Base-by-base conservation (phyloP, 1,140 invertebrate species). In the Drosophila nigrodunni region DNA sequence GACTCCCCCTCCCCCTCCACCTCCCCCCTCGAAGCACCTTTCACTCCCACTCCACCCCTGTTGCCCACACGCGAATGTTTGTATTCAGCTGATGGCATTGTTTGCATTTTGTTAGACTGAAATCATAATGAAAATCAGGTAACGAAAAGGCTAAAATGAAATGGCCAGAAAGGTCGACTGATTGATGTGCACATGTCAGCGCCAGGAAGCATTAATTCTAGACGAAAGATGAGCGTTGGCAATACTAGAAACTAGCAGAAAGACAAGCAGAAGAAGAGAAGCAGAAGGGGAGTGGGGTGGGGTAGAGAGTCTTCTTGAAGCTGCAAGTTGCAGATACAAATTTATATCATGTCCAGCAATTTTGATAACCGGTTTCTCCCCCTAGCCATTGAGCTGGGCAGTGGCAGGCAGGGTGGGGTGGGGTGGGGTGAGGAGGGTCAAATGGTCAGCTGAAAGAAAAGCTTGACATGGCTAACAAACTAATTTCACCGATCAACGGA, bases 181-280 rank as follows among this genome's bases (percentile, higher is more conserved):
- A 88, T 87, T 87, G 82, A 87, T 87, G 82, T 72, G 83, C 68
- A 77, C 73, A 82, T 79, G 83, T 82, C 82, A 80, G 73, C 80
- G 57, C 69, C 82, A 87, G 83, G 79, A 87, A 87, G 79, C 79
- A 88, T 82, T 80, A 88, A 87, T 87, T 88, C 60, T 74, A 87
- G 82, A 70, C 75, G 52, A 82, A 80, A 86, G 78, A 85, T 85
- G 81, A 80, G 77, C 64, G 65, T 57, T 71, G 80, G 65, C 55
- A 82, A 78, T 82, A 74, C 79, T 78, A 72, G 64, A 77, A 47
- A 71, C n/a, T 37, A 50, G 66, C 44, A 39, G 25, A 30, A 30
- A 30, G 25, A 30, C 25, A 30, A 30, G 5, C 25, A 30, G 25
- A 30, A 0, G 3, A 30, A 3, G 5, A 3, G 25, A 2, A 3